Conservation (phyloP, 2,113 vertebrate species). For the Gambusia holbrooki region DNA sequence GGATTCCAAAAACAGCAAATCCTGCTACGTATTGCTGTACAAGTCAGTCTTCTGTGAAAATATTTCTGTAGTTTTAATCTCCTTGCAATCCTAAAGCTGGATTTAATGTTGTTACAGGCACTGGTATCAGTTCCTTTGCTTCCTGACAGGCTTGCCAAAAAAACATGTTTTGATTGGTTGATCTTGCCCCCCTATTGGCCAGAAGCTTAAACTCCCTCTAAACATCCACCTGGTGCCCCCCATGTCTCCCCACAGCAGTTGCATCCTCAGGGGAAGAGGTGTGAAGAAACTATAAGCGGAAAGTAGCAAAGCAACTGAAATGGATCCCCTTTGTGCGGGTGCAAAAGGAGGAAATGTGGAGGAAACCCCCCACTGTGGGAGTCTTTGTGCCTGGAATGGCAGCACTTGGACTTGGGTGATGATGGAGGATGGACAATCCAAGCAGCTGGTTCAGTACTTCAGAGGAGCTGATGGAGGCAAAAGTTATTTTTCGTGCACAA, state of each 20-base stretch:
- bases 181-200: slow-evolving; percentile 42
- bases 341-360: slow-evolving; percentile 37
- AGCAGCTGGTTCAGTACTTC: slow-evolving; percentile 28
- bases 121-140: slow-evolving; percentile 31
- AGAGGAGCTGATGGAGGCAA: slow-evolving; percentile 25
- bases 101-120: slow-evolving; percentile 3
- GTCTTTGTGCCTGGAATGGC: slow-evolving; percentile 43
- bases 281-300: slow-evolving; percentile 53
- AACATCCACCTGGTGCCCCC: slow-evolving; percentile 72
- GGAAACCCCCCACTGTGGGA: slow-evolving; percentile 51
- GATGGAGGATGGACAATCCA: slow-evolving; percentile 44
- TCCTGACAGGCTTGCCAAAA: slow-evolving; percentile 9
- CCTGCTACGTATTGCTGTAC: background rate
- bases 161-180: slow-evolving; percentile 18
- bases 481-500: slow-evolving; percentile 42
- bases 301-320: slow-evolving; percentile 66
- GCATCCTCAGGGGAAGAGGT: slow-evolving; percentile 55
- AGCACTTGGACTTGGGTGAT: slow-evolving; percentile 22
- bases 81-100: background rate
- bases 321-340: slow-evolving; percentile 73
- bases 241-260: slow-evolving; percentile 40
- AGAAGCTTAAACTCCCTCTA: slow-evolving; percentile 45
- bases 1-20: background rate
- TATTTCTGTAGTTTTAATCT: background rate
- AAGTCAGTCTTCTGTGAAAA: background rate